A percentile compares a stretch with the other conserved stretches of the same genome.
These are phyloP conservation scores for Marmota flaviventris DNA, from an alignment of 2,113 vertebrate genomes.

Conservation along the genomic window DNA sequence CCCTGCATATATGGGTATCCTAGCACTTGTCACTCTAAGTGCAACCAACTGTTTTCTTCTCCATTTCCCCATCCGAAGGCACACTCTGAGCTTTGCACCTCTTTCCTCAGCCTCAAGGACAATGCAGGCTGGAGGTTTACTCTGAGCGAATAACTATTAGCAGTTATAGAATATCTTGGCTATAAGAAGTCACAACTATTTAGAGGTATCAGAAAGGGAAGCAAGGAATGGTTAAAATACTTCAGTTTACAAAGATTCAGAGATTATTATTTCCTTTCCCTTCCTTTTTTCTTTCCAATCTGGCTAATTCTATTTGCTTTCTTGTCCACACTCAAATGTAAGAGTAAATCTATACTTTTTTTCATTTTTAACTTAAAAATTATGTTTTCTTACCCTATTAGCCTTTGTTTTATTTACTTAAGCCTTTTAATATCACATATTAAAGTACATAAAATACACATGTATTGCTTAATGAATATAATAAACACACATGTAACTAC, in stretches of 20 bases:
- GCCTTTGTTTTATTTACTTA: conserved; percentile 27
- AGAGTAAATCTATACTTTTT: conserved; percentile 12
- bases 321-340: neutral
- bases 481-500: conserved; percentile 5
- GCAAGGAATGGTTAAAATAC: neutral
- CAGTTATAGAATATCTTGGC: neutral
- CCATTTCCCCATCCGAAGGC: neutral
- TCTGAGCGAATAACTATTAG: neutral
- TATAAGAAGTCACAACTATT: neutral
- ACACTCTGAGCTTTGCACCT: neutral
- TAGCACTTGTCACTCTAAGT: neutral
- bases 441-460: neutral
- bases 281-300: conserved; percentile 41
- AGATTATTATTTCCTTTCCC: neutral
- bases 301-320: conserved; percentile 47
- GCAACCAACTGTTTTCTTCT: neutral
- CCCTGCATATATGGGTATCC: neutral
- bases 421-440: conserved; percentile 6
- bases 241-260: conserved; percentile 47
- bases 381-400: neutral
- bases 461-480: neutral
- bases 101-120: conserved; percentile 6
- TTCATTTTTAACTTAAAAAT: conserved; percentile 52
- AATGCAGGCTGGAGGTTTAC: conserved; percentile 16
- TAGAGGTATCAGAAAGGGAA: conserved; percentile 30